Evolutionary conservation across 2,113 vertebrate genomes (phyloP).

Genomic region (Numenius arquata): DNA sequence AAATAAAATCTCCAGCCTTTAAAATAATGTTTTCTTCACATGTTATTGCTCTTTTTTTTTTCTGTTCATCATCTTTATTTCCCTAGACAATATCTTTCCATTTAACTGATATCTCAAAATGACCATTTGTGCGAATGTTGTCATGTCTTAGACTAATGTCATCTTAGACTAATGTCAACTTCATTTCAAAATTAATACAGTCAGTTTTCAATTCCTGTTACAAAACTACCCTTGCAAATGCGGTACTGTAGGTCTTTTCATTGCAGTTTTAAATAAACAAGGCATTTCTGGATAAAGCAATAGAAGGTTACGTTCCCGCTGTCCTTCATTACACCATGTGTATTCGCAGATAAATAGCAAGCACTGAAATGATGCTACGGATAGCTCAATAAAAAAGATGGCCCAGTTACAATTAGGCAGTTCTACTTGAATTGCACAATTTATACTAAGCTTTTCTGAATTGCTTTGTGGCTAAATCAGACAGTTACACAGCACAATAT

Average conservation of each 20-base stretch:
- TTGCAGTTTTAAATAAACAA: conserved; percentile 38
- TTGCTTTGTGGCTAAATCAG: not conserved
- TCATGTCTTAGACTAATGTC: not conserved
- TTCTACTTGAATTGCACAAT: not conserved
- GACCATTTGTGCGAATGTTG: not conserved
- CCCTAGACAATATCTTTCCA: not conserved
- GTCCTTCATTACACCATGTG: not conserved
- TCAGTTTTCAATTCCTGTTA: not conserved
- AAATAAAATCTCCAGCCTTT: not conserved
- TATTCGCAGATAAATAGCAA: not conserved
- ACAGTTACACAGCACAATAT: conserved; percentile 20
- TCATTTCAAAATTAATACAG: not conserved
- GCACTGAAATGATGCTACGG: conserved; percentile 11
- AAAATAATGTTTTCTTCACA: conserved; percentile 17
- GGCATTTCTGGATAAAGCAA: conserved; percentile 16
- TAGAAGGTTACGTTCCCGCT: not conserved
- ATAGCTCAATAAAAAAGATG: conserved; percentile 41
- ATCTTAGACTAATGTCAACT: not conserved
- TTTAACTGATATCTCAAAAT: not conserved
- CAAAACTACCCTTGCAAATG: not conserved
- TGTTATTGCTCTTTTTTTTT: not conserved
- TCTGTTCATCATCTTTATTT: conserved; percentile 1
- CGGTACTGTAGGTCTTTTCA: not conserved
- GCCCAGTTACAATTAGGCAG: conserved; percentile 32
- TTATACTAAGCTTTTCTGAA: conserved; percentile 51